These are phyloP conservation scores for Sceliomorpha sp. DNA, from an alignment of 2,888 invertebrate species.

Conservation along the genomic window DNA sequence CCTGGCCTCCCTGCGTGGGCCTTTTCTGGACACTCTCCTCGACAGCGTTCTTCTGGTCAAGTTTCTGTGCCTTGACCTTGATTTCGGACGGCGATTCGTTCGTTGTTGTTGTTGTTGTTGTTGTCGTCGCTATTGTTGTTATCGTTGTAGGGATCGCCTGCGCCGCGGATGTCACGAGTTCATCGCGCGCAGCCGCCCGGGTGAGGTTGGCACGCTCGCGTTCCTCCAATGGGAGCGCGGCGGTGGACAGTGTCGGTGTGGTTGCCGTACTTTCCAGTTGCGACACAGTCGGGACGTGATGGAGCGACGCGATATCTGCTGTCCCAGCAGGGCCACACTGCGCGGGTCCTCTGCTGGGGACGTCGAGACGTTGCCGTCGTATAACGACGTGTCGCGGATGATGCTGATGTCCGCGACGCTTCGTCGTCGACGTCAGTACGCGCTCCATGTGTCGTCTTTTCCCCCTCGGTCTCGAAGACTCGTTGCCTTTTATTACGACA, in stretches of 20 bases:
- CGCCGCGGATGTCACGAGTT: conserved; percentile 42
- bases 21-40: conserved; percentile 63
- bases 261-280: conserved; percentile 29
- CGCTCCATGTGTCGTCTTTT: conserved; percentile 67
- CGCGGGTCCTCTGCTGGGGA: conserved; percentile 77
- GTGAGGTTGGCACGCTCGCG: conserved; percentile 47
- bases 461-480: conserved; percentile 22
- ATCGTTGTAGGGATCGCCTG: conserved; percentile 15
- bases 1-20: conserved; percentile 79
- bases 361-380: conserved; percentile 73
- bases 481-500: conserved; percentile 48
- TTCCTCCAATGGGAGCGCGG: conserved; percentile 37
- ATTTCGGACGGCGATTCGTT: conserved; percentile 1
- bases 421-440: conserved; percentile 68
- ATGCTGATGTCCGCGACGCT: conserved; percentile 78
- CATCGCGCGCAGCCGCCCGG: conserved; percentile 4
- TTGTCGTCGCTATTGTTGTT: conserved; percentile 16
- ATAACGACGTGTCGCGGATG: conserved; percentile 77
- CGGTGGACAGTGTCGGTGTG: conserved; percentile 31
- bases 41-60: conserved; percentile 60
- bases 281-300: conserved; percentile 18
- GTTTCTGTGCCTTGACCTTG: conserved; percentile 6
- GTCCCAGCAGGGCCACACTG: conserved; percentile 78
- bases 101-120: conserved; percentile 17
- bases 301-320: conserved; percentile 23